Base-by-base conservation (phyloP, 2,888 invertebrate species). In the Thumatha senex region DNA sequence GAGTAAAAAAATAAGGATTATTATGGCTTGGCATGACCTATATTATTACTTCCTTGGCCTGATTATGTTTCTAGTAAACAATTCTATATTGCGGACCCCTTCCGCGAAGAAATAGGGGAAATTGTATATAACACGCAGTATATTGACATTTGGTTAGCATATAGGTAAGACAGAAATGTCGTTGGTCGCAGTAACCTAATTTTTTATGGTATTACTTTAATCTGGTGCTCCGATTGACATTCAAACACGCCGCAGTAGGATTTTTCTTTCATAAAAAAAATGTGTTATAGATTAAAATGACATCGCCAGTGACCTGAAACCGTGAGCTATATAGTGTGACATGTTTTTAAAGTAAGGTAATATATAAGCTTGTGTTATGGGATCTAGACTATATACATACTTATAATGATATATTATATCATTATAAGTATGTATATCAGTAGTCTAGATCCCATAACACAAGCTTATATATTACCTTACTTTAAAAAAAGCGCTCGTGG, bases 151-250 rank as follows among this genome's bases (percentile, higher is more conserved):
- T 65, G 7, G 42, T 46, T 59, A 67, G 60, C 57, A 60, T 60
- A 64, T 35, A 35, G 31, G 31, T 51, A 67, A 60, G 46, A 66
- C 64, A 67, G 58, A 66, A 66, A 66, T 66, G 63, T 61, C 67
- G 51, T 57, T 54, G 47, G 60, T 58, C 46, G 62, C 51, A 40
- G 54, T 41, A 46, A 48, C 55, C 60, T 10, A 46, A 54, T 52
- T 62, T 64, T 64, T 65, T 67, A 61, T 58, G 56, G 45, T 41
- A 10, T 46, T 29, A 49, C 55, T 51, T 51, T 53, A 51, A 56
- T 45, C 58, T 46, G 39, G 43, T 46, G 46, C 59, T 47, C 54
- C 45, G 45, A 34, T 48, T 67, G 67, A 61, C 67, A 67, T 67
- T 67, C 61, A 29, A 45, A 29, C 31, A 46, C 40, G 50, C 42